Percentiles rank a stretch among this genome's conserved stretches.
These are phyloP conservation scores for Chymomyza procnemis DNA, from an alignment of 2,888 invertebrate species.

Conservation along the genomic window DNA sequence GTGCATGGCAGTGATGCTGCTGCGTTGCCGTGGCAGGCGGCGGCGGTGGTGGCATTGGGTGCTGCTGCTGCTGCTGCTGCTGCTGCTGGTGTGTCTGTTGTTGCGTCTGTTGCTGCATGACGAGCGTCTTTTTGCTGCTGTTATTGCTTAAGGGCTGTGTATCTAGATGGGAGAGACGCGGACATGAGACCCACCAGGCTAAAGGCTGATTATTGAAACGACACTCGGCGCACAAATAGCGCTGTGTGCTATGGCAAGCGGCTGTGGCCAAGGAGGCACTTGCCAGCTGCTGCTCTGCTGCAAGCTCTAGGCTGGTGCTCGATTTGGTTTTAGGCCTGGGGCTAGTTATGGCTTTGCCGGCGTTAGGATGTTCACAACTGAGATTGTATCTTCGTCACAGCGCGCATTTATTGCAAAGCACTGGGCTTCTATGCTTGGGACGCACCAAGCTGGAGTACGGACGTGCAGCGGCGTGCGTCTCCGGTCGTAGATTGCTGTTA, in stretches of 20 bases:
- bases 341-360: slow-evolving; percentile 3
- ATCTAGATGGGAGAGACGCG: slow-evolving; percentile 74
- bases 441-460: slow-evolving; percentile 58
- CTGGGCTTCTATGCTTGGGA: slow-evolving; percentile 58
- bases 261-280: slow-evolving; percentile 29
- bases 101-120: slow-evolving; percentile 6
- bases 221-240: slow-evolving; percentile 75
- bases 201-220: slow-evolving; percentile 76
- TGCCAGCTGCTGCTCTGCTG: neutral
- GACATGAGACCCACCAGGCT: slow-evolving; percentile 78
- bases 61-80: slow-evolving; percentile 19
- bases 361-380: slow-evolving; percentile 70
- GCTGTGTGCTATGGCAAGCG: slow-evolving; percentile 49
- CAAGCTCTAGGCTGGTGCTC: neutral
- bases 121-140: slow-evolving; percentile 30
- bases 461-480: slow-evolving; percentile 40
- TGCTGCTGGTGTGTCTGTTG: slow-evolving; percentile 26
- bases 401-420: slow-evolving; percentile 76
- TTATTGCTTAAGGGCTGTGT: slow-evolving; percentile 36
- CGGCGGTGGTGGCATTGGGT: neutral
- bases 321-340: slow-evolving; percentile 12
- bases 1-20: slow-evolving; percentile 45
- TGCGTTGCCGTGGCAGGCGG: slow-evolving; percentile 46
- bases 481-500: slow-evolving; percentile 9
- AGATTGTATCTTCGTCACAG: slow-evolving; percentile 78